Percentiles rank a stretch among this genome's conserved stretches.
Evolutionary conservation across 2,113 vertebrate genomes (phyloP).

Genomic region (Hippocampus barbouri): DNA sequence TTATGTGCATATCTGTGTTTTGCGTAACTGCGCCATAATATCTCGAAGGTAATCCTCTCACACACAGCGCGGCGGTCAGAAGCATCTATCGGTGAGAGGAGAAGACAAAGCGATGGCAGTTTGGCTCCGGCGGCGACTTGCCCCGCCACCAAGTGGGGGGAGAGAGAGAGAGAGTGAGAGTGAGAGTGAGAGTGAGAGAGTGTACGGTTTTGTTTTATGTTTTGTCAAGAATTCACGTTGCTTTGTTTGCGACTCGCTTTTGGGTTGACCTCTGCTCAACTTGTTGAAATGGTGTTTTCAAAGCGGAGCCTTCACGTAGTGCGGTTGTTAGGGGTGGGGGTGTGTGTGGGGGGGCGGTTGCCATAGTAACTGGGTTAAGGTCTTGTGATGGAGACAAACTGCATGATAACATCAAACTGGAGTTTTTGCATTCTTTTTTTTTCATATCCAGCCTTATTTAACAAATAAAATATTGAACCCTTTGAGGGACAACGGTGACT

Average conservation of each 20-base stretch:
- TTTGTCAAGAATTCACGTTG: neutral
- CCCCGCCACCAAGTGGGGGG: too few relatives aligned
- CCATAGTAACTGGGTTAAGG: neutral
- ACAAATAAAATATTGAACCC: too few relatives aligned
- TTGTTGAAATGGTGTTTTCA: neutral
- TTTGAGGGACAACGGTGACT: too few relatives aligned
- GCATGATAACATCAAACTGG: too few relatives aligned
- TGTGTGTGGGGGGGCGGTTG: too few relatives aligned
- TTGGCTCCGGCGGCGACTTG: neutral
- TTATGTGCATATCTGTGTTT: conserved; percentile 20
- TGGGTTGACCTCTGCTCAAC: neutral
- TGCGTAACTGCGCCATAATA: conserved; percentile 16
- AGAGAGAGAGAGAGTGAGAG: neutral
- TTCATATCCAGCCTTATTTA: too few relatives aligned
- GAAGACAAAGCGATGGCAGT: neutral
- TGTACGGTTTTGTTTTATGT: neutral
- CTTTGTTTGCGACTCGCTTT: neutral
- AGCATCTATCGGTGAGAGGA: neutral
- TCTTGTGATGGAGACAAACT: too few relatives aligned
- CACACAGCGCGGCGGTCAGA: conserved; percentile 5
- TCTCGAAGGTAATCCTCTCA: conserved; percentile 20
- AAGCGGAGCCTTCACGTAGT: neutral
- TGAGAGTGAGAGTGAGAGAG: neutral
- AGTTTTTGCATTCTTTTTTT: too few relatives aligned
- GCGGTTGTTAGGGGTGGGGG: neutral